Evolutionary conservation across 2,888 invertebrate species (phyloP).

Genomic region (Eucera pruinosa): DNA sequence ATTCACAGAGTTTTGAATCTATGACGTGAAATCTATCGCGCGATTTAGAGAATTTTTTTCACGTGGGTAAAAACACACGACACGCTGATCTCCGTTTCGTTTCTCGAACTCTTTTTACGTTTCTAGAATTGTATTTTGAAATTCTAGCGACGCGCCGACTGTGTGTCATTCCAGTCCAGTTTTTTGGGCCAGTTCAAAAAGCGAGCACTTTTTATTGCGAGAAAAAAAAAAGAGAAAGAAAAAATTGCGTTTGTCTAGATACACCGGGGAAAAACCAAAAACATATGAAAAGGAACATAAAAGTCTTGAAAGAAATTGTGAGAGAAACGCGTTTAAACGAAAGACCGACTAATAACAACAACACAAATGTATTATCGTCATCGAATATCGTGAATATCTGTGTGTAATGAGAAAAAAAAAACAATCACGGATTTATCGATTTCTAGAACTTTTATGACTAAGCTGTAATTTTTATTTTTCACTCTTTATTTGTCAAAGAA

Average conservation of each 20-base stretch:
- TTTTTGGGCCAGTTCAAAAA: slow-evolving; percentile 63
- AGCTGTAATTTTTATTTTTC: slow-evolving; percentile 60
- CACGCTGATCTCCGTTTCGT: slow-evolving; percentile 66
- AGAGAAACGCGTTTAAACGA: slow-evolving; percentile 49
- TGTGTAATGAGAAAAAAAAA: slow-evolving; percentile 60
- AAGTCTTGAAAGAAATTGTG: slow-evolving; percentile 48
- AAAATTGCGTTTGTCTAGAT: slow-evolving; percentile 55
- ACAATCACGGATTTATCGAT: slow-evolving; percentile 65
- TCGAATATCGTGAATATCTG: slow-evolving; percentile 14
- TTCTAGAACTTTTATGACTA: slow-evolving; percentile 73
- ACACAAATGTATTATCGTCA: slow-evolving; percentile 22
- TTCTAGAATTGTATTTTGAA: slow-evolving; percentile 54
- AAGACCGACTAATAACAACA: slow-evolving; percentile 45
- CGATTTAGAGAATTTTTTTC: slow-evolving; percentile 62
- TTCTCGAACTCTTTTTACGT: slow-evolving; percentile 57
- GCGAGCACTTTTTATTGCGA: slow-evolving; percentile 54
- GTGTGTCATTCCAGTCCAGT: slow-evolving; percentile 66
- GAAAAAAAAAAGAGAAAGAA: not conserved
- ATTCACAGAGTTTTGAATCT: slow-evolving; percentile 76
- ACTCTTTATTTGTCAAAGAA: slow-evolving; percentile 52
- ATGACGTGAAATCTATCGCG: slow-evolving; percentile 82
- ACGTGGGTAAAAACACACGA: slow-evolving; percentile 70
- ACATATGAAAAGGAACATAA: too few relatives aligned
- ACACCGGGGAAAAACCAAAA: too few relatives aligned
- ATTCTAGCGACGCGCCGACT: slow-evolving; percentile 53